Evolutionary conservation across 2,113 vertebrate genomes (phyloP), one percentile per base, ranked within the genome.

Genomic region (Dascyllus trimaculatus): DNA sequence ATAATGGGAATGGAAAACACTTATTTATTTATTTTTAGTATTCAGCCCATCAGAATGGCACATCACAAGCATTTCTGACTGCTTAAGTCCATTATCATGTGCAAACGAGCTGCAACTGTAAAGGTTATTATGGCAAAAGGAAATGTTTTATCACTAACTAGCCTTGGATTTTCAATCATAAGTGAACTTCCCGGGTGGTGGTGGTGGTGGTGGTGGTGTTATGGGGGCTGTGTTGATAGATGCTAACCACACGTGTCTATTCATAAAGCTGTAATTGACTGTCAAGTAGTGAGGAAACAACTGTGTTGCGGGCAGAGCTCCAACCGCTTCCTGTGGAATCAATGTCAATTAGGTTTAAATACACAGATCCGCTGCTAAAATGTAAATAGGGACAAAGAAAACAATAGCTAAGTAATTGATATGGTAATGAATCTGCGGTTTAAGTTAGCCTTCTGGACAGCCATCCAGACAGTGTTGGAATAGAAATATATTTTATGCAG

Each of bases 231-330:
- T 43, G 48, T 22, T 59, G 53, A 81, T 81, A 63, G 56, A 84
- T 81, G 53, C 70, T 71, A 78, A 89, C n/a, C 72, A 71, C 70
- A 82, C 57, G 62, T 59, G 56, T 75, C 21, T 71, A 81, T 81
- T 90, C 71, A 88, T 85, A 52, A 86, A 90, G 57, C 76, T 62
- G 66, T 79, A 87, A 90, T 85, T 85, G 71, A 71, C 85, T 87
- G 83, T 90, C 81, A 83, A 81, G 71, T 68, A 59, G 65, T 32
- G 43, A 70, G 54, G 69, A 62, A 80, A 85, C 4, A 71, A 70
- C 49, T 65, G 80, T 54, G 51, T 70, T 82, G 68, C 29, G 11
- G 71, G 77, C 51, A 70, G 49, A 63, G 54, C 60, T 78, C 62
- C 68, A 84, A 72, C 60, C 40, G 62, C 60, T 56, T 35, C 63